Evolutionary conservation across 1,140 invertebrate species (phyloP), one percentile per base, ranked within the genome.

Genomic region (Conopomorpha cramerella): DNA sequence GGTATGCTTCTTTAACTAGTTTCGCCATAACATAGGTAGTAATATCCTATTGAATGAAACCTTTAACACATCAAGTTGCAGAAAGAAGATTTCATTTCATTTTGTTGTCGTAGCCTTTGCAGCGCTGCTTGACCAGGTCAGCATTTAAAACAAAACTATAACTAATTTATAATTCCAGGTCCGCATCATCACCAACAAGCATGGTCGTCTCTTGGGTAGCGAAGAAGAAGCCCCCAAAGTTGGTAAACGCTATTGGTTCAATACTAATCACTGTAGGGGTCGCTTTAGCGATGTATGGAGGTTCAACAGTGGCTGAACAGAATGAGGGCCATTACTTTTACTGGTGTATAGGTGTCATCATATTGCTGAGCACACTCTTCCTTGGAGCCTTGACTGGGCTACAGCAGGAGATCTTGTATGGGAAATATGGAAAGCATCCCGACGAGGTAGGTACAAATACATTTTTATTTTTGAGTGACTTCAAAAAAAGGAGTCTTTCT

Each of bases 341-440:
- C 17, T 72, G 71, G 71, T 67, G 64, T 38, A 42, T 70, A 14
- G 71, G 71, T 33, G 64, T 76, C 16, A 23, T 37, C 8, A 63
- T 76, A 36, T 41, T 76, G 10, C 33, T 71, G 13, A 16, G 31
- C 4, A 71, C 66, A n/a, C 43, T 76, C 11, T 43, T 76, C 17
- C 51, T 55, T 15, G 71, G 67, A 14, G 67, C 67, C 4, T 57
- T 68, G 16, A 70, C 64, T 41, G 71, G 71, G 6, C 35, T 72
- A 0, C 71, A 72, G 30, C 71, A 76, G 30, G 70, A 76, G 38
- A 47, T 45, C 14, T 27, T 76, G 8, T 76, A 62, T 55, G 33
- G 42, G 3, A 66, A 59, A 32, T 70, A 65, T 57, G 70, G 70
- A 4, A 72, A 71, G 42, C 56, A 71, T 46, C 60, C 70, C 13